These are phyloP conservation scores for Steinernema carpocapsae DNA, from an alignment of 2,888 invertebrate species.

Conservation along the genomic window DNA sequence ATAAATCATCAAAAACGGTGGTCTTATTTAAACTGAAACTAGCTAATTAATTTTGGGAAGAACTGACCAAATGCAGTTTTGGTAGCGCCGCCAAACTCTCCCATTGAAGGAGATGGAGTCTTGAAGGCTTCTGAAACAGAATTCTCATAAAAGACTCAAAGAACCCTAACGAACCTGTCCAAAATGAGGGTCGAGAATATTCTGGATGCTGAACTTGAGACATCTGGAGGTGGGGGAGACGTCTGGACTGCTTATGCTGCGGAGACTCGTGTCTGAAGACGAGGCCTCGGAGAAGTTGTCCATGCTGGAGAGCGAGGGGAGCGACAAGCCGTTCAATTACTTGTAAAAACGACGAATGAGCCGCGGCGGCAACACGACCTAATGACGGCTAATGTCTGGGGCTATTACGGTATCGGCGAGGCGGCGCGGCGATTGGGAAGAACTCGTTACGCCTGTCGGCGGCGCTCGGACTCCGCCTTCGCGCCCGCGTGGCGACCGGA, in stretches of 20 bases:
- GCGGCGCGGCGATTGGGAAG: conserved; percentile 27
- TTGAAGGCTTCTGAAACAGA: conserved; percentile 8
- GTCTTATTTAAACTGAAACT: too few relatives aligned
- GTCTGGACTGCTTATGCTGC: conserved; percentile 26
- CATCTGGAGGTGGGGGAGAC: conserved; percentile 23
- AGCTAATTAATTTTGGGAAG: background rate
- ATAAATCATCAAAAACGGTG: too few relatives aligned
- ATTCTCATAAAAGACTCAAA: background rate
- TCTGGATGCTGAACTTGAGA: conserved; percentile 66
- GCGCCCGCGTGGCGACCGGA: conserved; percentile 13
- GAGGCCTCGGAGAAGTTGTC: conserved; percentile 30
- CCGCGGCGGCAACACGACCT: conserved; percentile 17
- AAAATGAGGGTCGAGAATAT: conserved; percentile 60
- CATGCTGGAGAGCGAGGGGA: background rate
- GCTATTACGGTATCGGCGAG: conserved; percentile 31
- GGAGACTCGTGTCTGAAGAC: conserved; percentile 26
- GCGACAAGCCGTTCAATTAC: conserved; percentile 29
- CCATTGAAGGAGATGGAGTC: conserved; percentile 23
- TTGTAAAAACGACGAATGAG: conserved; percentile 34
- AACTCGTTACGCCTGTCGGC: conserved; percentile 26
- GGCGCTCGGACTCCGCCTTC: background rate
- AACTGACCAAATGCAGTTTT: conserved; percentile 20
- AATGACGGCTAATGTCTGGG: conserved; percentile 30
- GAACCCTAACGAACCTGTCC: conserved; percentile 47
- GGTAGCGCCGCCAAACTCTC: conserved; percentile 17